Evolutionary conservation across 1,140 invertebrate species (phyloP), one percentile per base, ranked within the genome.

Genomic region (Drosophila fuyamai): DNA sequence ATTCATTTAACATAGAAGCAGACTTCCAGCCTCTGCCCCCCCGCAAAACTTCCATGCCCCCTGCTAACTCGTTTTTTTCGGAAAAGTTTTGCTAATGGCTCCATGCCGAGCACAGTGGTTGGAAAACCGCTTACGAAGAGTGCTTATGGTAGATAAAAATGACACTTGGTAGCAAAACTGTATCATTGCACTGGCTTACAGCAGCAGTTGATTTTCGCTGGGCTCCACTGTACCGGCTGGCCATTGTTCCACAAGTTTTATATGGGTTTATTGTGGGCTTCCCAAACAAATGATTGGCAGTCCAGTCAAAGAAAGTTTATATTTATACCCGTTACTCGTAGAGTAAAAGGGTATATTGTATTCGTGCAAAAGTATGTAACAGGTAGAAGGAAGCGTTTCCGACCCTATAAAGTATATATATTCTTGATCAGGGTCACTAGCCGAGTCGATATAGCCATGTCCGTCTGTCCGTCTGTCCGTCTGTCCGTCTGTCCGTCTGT

Each of bases 1-100:
- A 88, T 88, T 88, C 83, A 83, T 88, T 88, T 88, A 88, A 89
- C 79, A 88, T 89, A 79, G 79, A 74, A 83, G 67, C 76, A 66
- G 71, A 77, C 72, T 59, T 79, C 53, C 56, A 40, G 43, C 60
- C 60, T 74, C 63, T 32, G 29, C 0, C 50, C n/a, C 12, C 9
- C 27, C 23, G 13, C 0, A 50, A 46, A 61, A 61, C 59, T 61
- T 61, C 32, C 32, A n/a, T 10, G n/a, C 74, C 75, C 62, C 43
- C 68, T 23, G 27, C 67, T 71, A 70, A 41, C 51, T 41, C 62
- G 44, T 29, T 53, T 59, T 67, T 58, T 74, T 61, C 18, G 62
- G 74, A 47, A 86, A 86, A 86, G 61, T 86, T 86, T 81, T 81
- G 41, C 61, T 71, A 81, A 83, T 79, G 79, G 76, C 59, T 63